These are phyloP conservation scores for Tolypeutes matacus DNA, from an alignment of 2,797 vertebrate genomes.

Conservation along the genomic window DNA sequence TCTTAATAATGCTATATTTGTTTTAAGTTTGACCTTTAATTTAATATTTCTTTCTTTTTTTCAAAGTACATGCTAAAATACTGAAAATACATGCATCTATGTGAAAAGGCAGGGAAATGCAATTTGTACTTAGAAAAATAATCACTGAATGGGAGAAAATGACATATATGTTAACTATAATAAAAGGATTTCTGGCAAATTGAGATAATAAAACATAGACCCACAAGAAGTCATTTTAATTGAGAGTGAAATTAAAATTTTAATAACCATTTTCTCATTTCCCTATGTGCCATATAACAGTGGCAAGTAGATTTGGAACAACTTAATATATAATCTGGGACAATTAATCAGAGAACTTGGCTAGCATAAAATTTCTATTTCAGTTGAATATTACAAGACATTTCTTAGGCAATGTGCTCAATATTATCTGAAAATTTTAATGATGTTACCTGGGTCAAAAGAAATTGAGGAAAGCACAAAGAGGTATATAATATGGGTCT, in stretches of 20 bases:
- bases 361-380: conserved; percentile 20
- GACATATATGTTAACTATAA: conserved; percentile 27
- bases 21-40: conserved; percentile 6
- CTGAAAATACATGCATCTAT: not conserved
- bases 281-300: conserved; percentile 45
- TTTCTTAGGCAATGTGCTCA: not conserved
- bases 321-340: conserved; percentile 54
- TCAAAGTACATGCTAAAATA: conserved; percentile 2
- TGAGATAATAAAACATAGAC: conserved; percentile 59
- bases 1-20: not conserved
- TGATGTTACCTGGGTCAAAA: not conserved
- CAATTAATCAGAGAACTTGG: conserved; percentile 41
- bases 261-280: conserved; percentile 69
- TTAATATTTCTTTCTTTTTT: conserved; percentile 40
- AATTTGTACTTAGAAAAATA: conserved; percentile 48
- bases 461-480: not conserved
- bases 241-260: conserved; percentile 76
- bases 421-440: conserved; percentile 31
- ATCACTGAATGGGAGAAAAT: conserved; percentile 24
- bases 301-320: conserved; percentile 56
- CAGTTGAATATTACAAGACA: conserved; percentile 36
- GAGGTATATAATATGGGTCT: not conserved
- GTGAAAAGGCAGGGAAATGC: conserved; percentile 8
- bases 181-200: conserved; percentile 62
- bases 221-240: conserved; percentile 63